Evolutionary conservation across 2,888 invertebrate species (phyloP).

Genomic region (Mayetiola destructor): DNA sequence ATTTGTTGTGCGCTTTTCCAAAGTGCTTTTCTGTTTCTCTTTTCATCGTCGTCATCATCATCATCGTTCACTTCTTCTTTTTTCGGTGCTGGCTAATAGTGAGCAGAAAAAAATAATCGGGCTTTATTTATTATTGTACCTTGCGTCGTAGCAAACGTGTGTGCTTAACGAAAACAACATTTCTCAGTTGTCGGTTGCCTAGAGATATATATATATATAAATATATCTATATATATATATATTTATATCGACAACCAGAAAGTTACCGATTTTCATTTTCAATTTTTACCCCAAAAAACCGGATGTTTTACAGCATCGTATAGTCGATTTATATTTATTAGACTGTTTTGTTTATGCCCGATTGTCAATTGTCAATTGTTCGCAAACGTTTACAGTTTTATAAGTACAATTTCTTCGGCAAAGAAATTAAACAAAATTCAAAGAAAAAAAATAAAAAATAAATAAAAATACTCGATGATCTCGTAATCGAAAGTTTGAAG

Average conservation of each 20-base stretch:
- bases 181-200: neutral
- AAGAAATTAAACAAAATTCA: too few species aligned
- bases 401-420: too few species aligned
- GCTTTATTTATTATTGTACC: conserved; percentile 12
- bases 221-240: neutral
- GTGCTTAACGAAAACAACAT: conserved; percentile 4
- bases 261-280: neutral
- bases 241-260: neutral
- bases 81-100: conserved; percentile 5
- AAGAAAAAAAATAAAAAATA: too few species aligned
- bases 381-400: too few species aligned
- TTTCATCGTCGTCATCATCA: neutral
- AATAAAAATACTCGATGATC: too few species aligned
- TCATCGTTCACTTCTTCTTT: conserved; percentile 10
- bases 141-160: conserved; percentile 9
- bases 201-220: neutral
- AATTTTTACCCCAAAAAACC: neutral
- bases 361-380: too few species aligned
- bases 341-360: too few species aligned
- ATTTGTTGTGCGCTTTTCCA: conserved; percentile 9
- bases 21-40: neutral
- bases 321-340: too few species aligned
- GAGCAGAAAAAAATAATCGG: neutral
- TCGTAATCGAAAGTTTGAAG: too few species aligned
- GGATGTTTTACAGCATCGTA: too few species aligned